phyloP scores from a whole-genome alignment of 1,140 invertebrate genomes.

The Galleria mellonella region DNA sequence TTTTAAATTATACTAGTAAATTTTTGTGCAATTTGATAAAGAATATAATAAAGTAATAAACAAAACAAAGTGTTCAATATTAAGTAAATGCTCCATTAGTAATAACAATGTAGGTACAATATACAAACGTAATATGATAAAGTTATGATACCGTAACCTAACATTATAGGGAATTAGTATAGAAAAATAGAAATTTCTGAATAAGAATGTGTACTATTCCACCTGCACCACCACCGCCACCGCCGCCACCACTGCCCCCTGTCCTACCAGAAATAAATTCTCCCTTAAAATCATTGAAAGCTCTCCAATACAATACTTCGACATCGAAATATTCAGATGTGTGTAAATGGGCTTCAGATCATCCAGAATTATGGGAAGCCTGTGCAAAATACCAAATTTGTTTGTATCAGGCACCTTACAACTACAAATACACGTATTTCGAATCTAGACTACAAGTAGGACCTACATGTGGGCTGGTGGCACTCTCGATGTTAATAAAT shows the following conservation, averaged over 20 bases:
- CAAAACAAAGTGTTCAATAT: not conserved
- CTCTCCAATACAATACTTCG: not conserved
- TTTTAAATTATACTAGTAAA: too few species aligned
- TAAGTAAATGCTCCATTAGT: not conserved
- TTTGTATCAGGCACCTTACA: constrained; percentile 44
- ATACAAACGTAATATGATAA: too few species aligned
- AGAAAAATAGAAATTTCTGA: not conserved
- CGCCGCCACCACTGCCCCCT: constrained; percentile 21
- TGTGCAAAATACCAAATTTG: constrained; percentile 68
- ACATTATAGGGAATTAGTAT: too few species aligned
- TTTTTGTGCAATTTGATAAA: too few species aligned
- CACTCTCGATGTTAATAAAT: constrained; percentile 83
- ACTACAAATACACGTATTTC: constrained; percentile 49
- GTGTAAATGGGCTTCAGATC: constrained; percentile 60
- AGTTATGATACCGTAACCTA: too few species aligned
- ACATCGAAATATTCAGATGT: constrained; percentile 11
- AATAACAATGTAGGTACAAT: too few species aligned
- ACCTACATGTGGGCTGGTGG: constrained; percentile 88
- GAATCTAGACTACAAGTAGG: constrained; percentile 69
- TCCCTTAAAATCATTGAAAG: not conserved
- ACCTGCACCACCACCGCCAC: constrained; percentile 33
- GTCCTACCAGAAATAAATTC: constrained; percentile 2
- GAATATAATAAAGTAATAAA: too few species aligned
- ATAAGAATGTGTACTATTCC: constrained; percentile 45
- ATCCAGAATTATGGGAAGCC: constrained; percentile 59